These are phyloP conservation scores for Andrena flavipes DNA, from an alignment of 2,888 invertebrate genomes.

Conservation along the genomic window DNA sequence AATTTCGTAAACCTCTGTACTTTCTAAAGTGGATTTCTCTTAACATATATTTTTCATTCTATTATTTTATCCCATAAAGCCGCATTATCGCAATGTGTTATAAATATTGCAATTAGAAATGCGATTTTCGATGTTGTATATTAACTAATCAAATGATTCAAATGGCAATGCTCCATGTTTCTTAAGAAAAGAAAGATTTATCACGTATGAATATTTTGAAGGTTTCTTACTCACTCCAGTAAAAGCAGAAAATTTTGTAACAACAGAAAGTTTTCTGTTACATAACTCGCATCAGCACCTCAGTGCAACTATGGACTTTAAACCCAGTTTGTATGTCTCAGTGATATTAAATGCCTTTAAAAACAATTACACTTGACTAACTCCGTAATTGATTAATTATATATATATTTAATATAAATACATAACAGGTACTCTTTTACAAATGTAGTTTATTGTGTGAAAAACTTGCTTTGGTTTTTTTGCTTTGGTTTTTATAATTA, in stretches of 20 bases:
- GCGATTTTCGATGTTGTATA: not conserved
- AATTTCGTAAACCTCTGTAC: constrained; percentile 25
- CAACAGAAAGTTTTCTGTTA: not conserved
- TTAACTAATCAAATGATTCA: not conserved
- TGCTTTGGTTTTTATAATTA: not conserved
- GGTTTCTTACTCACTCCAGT: not conserved
- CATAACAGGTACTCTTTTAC: not conserved
- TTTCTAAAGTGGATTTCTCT: not conserved
- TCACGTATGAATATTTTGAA: not conserved
- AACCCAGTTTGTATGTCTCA: not conserved
- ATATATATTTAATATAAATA: not conserved
- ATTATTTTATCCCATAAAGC: not conserved
- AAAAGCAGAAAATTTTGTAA: not conserved
- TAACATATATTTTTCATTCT: not conserved
- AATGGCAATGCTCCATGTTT: not conserved
- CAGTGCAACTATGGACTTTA: not conserved
- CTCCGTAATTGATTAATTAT: not conserved
- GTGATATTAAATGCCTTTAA: not conserved
- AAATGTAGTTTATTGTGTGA: not conserved
- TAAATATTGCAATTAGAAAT: too few species aligned
- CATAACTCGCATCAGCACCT: not conserved
- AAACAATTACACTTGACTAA: not conserved
- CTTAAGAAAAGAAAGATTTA: not conserved
- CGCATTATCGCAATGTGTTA: not conserved
- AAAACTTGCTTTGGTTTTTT: not conserved